Evolutionary conservation across 2,888 invertebrate species (phyloP), one percentile per base, ranked within the genome.

Genomic region (Caenorhabditis uteleia): DNA sequence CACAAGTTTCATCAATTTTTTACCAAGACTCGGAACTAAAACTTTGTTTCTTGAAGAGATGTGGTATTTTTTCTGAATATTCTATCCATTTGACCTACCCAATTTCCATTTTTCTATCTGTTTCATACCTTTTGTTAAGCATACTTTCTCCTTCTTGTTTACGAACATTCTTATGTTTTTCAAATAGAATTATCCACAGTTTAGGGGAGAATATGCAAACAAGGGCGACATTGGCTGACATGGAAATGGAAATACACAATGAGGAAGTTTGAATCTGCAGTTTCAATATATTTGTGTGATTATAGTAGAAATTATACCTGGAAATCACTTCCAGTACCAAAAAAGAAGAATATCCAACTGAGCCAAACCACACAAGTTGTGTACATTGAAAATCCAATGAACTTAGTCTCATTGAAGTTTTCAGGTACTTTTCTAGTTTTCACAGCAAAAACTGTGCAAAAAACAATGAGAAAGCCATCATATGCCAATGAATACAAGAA

Each of bases 291-390:
- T 21, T 26, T 16, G 14, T 16, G 21, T 3, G 27, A 8, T n/a
- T 5, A 40, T 3, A 27, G 16, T 23, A 33, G 16, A 2, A 20
- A 36, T 78, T 85, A 84, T 83, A 90, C 91, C 88, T 89, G 89
- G 79, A 90, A 90, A 67, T 90, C 89, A 82, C 89, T 89, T 74
- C 89, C 88, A 8, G 90, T 90, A 44, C 90, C 90, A 77, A 90
- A 90, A 83, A 90, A 91, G 73, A 91, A 90, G 14, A 90, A 90
- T 39, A 91, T 87, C 84, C 90, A 91, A 36, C 89, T 89, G 39
- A 91, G 86, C 90, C 91, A 91, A 20, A 91, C 89, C 55, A 91
- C 90, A 82, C 90, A 90, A 0, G 90, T 90, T 0, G 89, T 89
- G 56, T 76, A 76, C 74, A 74, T 76, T 5, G 76, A 70, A 79